These are phyloP conservation scores for Caenorhabditis sp. DNA, from an alignment of 2,888 invertebrate species.

Conservation along the genomic window DNA sequence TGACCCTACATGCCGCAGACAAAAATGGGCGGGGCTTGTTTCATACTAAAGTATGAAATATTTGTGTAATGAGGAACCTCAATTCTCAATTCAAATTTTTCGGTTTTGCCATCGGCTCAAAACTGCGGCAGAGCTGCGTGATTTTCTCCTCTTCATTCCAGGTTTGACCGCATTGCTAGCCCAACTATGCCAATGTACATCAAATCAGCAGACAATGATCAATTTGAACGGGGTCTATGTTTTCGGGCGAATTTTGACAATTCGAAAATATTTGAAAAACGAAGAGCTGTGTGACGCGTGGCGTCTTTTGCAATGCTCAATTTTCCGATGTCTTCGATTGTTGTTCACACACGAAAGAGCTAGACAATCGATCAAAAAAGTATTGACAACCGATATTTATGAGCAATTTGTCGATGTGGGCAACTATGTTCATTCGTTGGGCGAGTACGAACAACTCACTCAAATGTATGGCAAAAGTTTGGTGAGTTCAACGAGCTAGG, in stretches of 20 bases:
- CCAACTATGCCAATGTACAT: constrained; percentile 50
- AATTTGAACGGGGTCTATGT: constrained; percentile 53
- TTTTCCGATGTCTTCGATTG: constrained; percentile 72
- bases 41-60: no score
- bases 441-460: constrained; percentile 70
- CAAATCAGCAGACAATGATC: constrained; percentile 47
- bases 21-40: no score
- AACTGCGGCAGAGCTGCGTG: no score
- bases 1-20: no score
- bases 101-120: no score
- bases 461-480: constrained; percentile 39
- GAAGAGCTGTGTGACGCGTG: constrained; percentile 30
- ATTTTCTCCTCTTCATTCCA: no score
- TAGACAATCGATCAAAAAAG: constrained; percentile 71
- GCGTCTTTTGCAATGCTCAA: constrained; percentile 69
- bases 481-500: constrained; percentile 21
- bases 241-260: constrained; percentile 42
- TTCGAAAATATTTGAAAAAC: constrained; percentile 13
- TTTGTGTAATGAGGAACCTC: no score
- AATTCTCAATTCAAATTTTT: no score
- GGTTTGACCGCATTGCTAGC: constrained; percentile 55
- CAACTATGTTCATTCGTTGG: constrained; percentile 72
- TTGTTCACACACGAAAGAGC: constrained; percentile 73
- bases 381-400: constrained; percentile 72
- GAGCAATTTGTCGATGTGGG: constrained; percentile 73